Conservation (phyloP, 2,797 vertebrate species). For the Clarias laeviceps region DNA sequence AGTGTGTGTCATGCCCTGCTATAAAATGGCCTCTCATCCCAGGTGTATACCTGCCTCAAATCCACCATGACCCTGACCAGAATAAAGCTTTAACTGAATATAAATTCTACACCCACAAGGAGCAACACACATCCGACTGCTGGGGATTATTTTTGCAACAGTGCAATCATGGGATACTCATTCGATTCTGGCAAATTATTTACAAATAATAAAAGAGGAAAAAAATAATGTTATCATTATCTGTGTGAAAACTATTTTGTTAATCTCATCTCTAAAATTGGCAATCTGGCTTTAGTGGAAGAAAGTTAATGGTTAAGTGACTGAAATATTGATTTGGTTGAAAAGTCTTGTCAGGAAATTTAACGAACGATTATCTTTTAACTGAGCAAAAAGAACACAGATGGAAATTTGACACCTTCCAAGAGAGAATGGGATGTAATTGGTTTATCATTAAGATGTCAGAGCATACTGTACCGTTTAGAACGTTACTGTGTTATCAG, state of each 20-base stretch:
- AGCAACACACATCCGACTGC: background rate
- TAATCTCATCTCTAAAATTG: slow-evolving; percentile 38
- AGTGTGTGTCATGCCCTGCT: background rate
- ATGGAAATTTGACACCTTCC: slow-evolving; percentile 40
- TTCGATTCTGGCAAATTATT: slow-evolving; percentile 11
- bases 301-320: slow-evolving; percentile 46
- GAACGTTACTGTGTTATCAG: slow-evolving; percentile 9
- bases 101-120: background rate
- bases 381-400: slow-evolving; percentile 39
- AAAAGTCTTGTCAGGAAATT: slow-evolving; percentile 44
- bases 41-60: background rate
- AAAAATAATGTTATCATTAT: slow-evolving; percentile 26
- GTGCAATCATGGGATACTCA: slow-evolving; percentile 4
- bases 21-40: background rate
- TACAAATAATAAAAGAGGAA: slow-evolving; percentile 17
- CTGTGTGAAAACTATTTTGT: slow-evolving; percentile 22
- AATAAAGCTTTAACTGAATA: background rate
- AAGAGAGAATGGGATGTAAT: slow-evolving; percentile 21
- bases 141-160: background rate
- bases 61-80: background rate
- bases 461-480: slow-evolving; percentile 9
- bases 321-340: slow-evolving; percentile 49
- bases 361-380: slow-evolving; percentile 40
- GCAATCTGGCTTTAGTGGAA: slow-evolving; percentile 39
- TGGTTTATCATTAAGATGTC: slow-evolving; percentile 34